phyloP scores from a whole-genome alignment of 2,797 vertebrate genomes.

The Pipistrellus pipistrellus region DNA sequence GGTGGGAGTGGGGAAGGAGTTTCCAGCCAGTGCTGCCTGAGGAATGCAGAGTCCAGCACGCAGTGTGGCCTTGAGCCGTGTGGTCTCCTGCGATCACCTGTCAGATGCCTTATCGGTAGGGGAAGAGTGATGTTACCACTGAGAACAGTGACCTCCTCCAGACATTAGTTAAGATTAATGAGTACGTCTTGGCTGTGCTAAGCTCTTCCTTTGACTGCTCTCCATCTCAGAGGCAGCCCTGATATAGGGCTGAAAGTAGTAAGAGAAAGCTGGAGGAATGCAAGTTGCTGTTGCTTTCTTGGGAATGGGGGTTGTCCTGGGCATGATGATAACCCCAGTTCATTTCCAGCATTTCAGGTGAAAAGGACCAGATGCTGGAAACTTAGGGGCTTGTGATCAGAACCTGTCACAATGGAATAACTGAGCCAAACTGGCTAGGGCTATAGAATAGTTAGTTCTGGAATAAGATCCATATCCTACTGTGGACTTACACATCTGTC shows the following conservation, averaged over 20 bases:
- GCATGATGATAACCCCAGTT: background rate
- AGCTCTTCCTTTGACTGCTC: slow-evolving; percentile 2
- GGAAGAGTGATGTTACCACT: background rate
- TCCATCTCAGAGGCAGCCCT: background rate
- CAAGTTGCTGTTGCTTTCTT: slow-evolving; percentile 17
- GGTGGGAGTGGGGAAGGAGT: background rate
- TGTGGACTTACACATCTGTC: background rate
- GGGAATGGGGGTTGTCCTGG: slow-evolving; percentile 1
- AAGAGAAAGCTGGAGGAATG: background rate
- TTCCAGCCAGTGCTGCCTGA: background rate
- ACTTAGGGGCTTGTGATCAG: background rate
- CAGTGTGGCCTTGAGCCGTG: background rate
- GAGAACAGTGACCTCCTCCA: background rate
- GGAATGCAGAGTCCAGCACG: background rate
- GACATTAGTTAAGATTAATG: background rate
- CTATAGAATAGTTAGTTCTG: background rate
- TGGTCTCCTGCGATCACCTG: background rate
- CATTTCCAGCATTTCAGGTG: background rate
- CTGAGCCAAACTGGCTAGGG: too few species aligned
- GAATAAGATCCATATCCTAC: background rate
- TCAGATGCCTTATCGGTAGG: background rate
- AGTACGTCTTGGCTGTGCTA: background rate
- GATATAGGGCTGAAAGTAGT: background rate
- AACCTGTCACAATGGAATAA: too few species aligned
- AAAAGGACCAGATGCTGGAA: background rate